These are phyloP conservation scores for Thymelicus acteon DNA, from an alignment of 2,888 invertebrate species.

Conservation along the genomic window DNA sequence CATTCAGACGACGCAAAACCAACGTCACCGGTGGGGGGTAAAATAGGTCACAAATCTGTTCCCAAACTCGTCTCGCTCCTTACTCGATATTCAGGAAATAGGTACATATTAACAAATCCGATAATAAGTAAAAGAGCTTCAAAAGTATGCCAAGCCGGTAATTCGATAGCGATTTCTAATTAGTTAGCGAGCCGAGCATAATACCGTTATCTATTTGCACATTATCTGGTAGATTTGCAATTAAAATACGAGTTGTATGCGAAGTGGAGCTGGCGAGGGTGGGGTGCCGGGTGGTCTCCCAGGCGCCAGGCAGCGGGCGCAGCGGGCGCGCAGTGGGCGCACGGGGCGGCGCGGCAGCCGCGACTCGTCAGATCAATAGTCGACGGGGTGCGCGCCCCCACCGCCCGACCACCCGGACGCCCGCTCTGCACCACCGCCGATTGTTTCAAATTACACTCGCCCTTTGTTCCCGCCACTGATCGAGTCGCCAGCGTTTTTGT, in stretches of 20 bases:
- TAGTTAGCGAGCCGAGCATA: constrained; percentile 79
- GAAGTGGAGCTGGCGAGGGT: constrained; percentile 54
- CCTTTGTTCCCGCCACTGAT: constrained; percentile 82
- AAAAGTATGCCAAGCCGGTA: constrained; percentile 55
- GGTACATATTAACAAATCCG: constrained; percentile 20
- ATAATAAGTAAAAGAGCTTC: constrained; percentile 36
- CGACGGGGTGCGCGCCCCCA: constrained; percentile 77
- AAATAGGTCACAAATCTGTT: constrained; percentile 35
- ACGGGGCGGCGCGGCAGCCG: constrained; percentile 49
- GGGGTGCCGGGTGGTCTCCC: constrained; percentile 48
- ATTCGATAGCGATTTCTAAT: constrained; percentile 75
- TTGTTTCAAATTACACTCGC: constrained; percentile 83
- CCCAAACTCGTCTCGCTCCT: constrained; percentile 13
- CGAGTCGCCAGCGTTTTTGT: constrained; percentile 81
- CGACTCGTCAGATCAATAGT: constrained; percentile 81
- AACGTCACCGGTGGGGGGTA: constrained; percentile 19
- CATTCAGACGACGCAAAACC: constrained; percentile 14
- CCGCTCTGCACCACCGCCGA: constrained; percentile 78
- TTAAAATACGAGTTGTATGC: constrained; percentile 81
- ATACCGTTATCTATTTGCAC: constrained; percentile 84
- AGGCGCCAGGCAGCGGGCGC: constrained; percentile 39
- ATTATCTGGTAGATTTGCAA: constrained; percentile 85
- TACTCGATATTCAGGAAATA: constrained; percentile 20
- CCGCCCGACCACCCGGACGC: constrained; percentile 72
- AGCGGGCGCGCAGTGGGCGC: constrained; percentile 39